Evolutionary conservation across 2,797 vertebrate genomes (phyloP).

Genomic region (Acropternis orthonyx): DNA sequence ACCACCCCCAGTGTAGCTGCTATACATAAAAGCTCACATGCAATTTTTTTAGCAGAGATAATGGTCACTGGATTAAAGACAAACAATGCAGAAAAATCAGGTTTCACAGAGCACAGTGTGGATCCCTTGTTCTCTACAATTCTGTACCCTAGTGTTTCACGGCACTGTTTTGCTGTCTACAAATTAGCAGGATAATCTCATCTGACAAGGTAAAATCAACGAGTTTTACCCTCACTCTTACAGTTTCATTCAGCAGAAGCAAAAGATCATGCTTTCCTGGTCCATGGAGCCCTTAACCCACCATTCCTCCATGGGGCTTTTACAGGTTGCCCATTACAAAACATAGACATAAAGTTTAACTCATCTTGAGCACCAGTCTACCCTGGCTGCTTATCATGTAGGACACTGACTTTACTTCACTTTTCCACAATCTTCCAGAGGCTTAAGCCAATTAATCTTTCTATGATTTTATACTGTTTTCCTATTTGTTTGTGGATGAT

Average conservation of each 20-base stretch:
- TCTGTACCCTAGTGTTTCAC: neutral
- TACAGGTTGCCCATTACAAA: neutral
- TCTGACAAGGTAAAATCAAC: neutral
- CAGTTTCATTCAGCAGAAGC: neutral
- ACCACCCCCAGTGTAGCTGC: neutral
- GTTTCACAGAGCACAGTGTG: neutral
- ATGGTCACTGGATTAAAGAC: neutral
- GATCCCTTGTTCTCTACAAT: neutral
- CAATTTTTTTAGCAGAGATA: conserved; percentile 18
- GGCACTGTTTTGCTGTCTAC: neutral
- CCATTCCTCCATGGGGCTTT: neutral
- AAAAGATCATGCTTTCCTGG: neutral
- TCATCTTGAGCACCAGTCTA: neutral
- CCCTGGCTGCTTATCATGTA: neutral
- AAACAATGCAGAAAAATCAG: conserved; percentile 21
- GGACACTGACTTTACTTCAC: neutral
- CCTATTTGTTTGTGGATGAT: neutral
- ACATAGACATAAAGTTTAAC: neutral
- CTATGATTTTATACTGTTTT: neutral
- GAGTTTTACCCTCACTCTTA: neutral
- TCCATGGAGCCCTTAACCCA: neutral
- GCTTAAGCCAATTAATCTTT: neutral
- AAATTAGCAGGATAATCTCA: neutral
- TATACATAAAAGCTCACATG: neutral
- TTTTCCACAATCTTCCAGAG: neutral